Conservation (phyloP, 1,140 invertebrate genomes). For the Phortica variegata region DNA sequence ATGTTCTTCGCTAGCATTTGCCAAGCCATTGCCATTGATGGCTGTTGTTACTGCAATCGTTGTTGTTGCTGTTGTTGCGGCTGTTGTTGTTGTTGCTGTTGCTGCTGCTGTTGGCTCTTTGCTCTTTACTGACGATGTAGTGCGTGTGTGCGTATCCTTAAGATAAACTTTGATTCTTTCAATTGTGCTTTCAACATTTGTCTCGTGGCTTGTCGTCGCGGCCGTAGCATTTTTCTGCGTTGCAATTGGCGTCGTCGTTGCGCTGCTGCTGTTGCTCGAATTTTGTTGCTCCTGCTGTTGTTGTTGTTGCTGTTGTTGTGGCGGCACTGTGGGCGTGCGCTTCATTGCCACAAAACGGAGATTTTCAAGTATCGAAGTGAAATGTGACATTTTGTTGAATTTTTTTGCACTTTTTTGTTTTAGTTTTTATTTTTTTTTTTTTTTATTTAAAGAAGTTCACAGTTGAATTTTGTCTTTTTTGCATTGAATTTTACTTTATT, state of each 20-base stretch:
- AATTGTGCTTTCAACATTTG: not conserved
- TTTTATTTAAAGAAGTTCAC: too few species aligned
- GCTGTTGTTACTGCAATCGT: conserved; percentile 11
- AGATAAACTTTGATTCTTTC: not conserved
- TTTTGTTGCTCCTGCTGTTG: conserved; percentile 28
- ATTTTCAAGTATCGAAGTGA: conserved; percentile 54
- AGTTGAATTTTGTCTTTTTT: too few species aligned
- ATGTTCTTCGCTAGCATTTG: conserved; percentile 25
- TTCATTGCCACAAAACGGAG: conserved; percentile 52
- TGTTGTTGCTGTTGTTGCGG: conserved; percentile 5
- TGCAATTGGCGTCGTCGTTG: conserved; percentile 10
- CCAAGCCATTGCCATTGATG: conserved; percentile 36
- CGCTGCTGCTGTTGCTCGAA: conserved; percentile 5
- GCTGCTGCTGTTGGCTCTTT: conserved; percentile 1
- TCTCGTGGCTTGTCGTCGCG: not conserved
- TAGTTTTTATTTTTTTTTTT: too few species aligned
- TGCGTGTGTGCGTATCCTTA: not conserved
- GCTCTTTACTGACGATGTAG: too few species aligned
- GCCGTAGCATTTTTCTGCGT: not conserved
- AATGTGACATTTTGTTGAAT: conserved; percentile 52
- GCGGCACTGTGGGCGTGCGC: conserved; percentile 37
- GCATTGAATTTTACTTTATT: too few species aligned
- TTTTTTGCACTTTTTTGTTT: conserved; percentile 9
- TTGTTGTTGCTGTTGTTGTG: conserved; percentile 26
- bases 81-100: not conserved